Conservation (phyloP, 2,888 invertebrate genomes). For the Elgonia sp. region DNA sequence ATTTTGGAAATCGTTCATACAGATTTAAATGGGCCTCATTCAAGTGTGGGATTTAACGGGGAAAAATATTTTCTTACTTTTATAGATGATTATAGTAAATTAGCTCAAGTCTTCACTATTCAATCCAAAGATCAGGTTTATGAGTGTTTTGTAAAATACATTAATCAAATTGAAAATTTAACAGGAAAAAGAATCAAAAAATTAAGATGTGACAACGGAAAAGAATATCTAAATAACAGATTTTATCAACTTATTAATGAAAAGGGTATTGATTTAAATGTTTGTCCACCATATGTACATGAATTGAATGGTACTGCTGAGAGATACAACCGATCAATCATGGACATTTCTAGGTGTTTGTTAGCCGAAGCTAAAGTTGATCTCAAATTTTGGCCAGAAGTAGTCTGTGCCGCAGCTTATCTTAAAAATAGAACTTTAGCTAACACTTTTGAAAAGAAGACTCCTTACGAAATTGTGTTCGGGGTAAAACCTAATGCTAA, state of each 20-base stretch:
- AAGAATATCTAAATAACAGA: slow-evolving; percentile 43
- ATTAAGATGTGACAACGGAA: slow-evolving; percentile 49
- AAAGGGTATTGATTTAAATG: slow-evolving; percentile 46
- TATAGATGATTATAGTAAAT: slow-evolving; percentile 76
- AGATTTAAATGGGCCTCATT: slow-evolving; percentile 69
- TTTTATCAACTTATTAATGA: slow-evolving; percentile 31
- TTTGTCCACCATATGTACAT: slow-evolving; percentile 57
- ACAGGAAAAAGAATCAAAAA: slow-evolving; percentile 37
- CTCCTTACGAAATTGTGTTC: slow-evolving; percentile 74
- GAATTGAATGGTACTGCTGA: slow-evolving; percentile 63
- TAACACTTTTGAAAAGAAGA: slow-evolving; percentile 68
- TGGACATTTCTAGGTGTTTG: slow-evolving; percentile 76
- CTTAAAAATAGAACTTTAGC: slow-evolving; percentile 71
- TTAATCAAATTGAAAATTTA: slow-evolving; percentile 48
- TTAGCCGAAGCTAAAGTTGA: slow-evolving; percentile 70
- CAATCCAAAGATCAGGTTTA: slow-evolving; percentile 73
- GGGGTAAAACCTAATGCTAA: slow-evolving; percentile 63
- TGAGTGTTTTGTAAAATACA: slow-evolving; percentile 64
- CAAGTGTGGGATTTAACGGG: slow-evolving; percentile 59
- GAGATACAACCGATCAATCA: slow-evolving; percentile 59
- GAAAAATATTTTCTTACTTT: slow-evolving; percentile 77
- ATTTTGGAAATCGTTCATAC: slow-evolving; percentile 73
- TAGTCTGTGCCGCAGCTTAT: slow-evolving; percentile 65
- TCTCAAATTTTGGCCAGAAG: slow-evolving; percentile 76
- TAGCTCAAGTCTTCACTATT: slow-evolving; percentile 67